phyloP scores from a whole-genome alignment of 2,888 invertebrate species.

The Ochlodes sylvanus region DNA sequence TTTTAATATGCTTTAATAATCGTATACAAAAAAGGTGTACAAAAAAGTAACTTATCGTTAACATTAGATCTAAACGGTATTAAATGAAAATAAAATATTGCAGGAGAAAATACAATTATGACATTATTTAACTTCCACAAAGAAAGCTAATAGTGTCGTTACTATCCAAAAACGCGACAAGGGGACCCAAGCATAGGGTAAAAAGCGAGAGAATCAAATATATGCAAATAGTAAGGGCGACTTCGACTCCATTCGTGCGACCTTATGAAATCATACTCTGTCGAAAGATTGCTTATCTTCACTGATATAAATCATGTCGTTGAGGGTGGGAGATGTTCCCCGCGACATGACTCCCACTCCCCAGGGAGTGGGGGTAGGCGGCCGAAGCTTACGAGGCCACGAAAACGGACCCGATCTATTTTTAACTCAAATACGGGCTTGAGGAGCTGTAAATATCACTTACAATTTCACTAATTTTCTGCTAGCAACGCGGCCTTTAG shows the following conservation, averaged over 20 bases:
- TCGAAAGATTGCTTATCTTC: conserved; percentile 43
- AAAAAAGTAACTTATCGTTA: too few relatives aligned
- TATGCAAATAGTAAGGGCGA: conserved; percentile 37
- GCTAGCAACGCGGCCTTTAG: too few relatives aligned
- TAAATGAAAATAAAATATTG: too few relatives aligned
- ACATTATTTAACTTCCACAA: too few relatives aligned
- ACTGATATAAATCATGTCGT: conserved; percentile 46
- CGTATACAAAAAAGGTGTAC: too few relatives aligned
- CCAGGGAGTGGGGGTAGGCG: conserved; percentile 26
- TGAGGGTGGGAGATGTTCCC: conserved; percentile 39
- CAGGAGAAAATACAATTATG: too few relatives aligned
- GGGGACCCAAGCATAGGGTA: conserved; percentile 16
- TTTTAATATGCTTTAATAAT: too few relatives aligned
- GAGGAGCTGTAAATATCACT: conserved; percentile 39
- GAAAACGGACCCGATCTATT: conserved; percentile 46
- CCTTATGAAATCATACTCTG: conserved; percentile 43
- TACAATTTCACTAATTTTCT: conserved; percentile 1
- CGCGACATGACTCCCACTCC: conserved; percentile 21
- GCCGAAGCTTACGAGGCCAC: conserved; percentile 40
- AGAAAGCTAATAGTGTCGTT: background rate
- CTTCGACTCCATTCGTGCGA: conserved; percentile 42
- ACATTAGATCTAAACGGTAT: too few relatives aligned
- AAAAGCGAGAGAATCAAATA: conserved; percentile 9
- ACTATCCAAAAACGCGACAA: background rate
- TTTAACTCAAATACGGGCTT: conserved; percentile 43